Evolutionary conservation across 2,113 vertebrate genomes (phyloP), one percentile per base, ranked within the genome.

Genomic region (Cromileptes altivelis): DNA sequence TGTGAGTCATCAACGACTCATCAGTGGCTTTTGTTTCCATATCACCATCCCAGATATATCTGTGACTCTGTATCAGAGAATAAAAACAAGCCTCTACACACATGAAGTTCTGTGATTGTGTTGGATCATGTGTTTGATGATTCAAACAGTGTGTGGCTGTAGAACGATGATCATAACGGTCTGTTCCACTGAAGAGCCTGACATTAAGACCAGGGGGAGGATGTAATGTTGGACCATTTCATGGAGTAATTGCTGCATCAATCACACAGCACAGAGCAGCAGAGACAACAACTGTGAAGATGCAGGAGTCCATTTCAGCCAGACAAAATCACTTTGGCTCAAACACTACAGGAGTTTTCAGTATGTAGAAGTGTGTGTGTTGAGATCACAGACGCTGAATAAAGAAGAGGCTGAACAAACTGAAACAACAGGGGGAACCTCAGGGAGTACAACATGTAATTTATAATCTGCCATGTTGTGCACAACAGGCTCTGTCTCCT

Each of bases 211-310:
- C 60, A 70, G 64, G 25, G 77, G 63, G 40, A 55, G 74, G 18
- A 70, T 62, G 40, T 68, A n/a, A 77, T 18, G 40, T 55, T 80
- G 62, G 18, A 78, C 40, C 71, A 85, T 60, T 81, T 79, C 80
- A 77, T 50, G 63, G 55, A 73, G 56, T 84, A 80, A 84, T 75
- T 81, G 74, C 47, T 74, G 47, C 75, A 86, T 83, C 65, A 63
- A 75, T 88, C 75, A 87, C 74, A 72, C 37, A 67, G 78, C 21
- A 40, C 62, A 47, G 40, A 78, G 74, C 88, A 61, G 68, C 55
- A 56, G 33, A 62, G 68, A 75, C 60, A 63, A 53, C 47, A 3
- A 57, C 65, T 40, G 40, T 42, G 47, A 61, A 78, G 70, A 78
- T 19, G 19, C 50, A 57, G 56, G 30, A 67, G 23, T 70, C 60